Evolutionary conservation across 2,113 vertebrate genomes (phyloP), one percentile per base, ranked within the genome.

Genomic region (Cyphomyrus plagiostoma): DNA sequence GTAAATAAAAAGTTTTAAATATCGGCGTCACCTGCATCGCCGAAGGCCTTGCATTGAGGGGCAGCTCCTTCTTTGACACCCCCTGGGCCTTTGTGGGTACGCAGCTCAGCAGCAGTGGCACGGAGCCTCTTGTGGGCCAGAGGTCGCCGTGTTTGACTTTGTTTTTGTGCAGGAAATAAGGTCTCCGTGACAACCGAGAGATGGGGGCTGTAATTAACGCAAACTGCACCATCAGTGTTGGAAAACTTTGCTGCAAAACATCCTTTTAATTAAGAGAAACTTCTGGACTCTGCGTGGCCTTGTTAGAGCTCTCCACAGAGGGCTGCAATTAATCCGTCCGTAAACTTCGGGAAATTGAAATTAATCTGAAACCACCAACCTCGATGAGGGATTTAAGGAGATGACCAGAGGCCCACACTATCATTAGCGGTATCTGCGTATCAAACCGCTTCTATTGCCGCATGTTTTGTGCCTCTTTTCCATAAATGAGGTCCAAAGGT

Each of bases 221-320:
- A 87, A 56, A 80, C 66, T 87, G 6, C 70, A 82, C 21, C 89
- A 48, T 90, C 82, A 87, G 58, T 80, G 87, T 87, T 42, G 70
- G 35, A 90, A 90, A 48, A 52, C 23, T 66, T 80, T 30, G 5
- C 30, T 45, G 62, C 48, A 4, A 17, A 26, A 10, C n/a, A 48
- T 42, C 49, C 86, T 42, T 77, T 52, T 77, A 87, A 74, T 87
- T 87, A 89, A 49, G 48, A 74, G 45, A 87, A 35, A 87, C 86
- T 70, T 82, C 80, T 56, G 74, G 35, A 35, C 74, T 39, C 74
- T 42, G 35, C 49, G 1, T 8, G 46, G 48, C 74, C 74, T 42
- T 82, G 88, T 82, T 88, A 39, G 6, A 10, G 10, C 13, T 3
- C 42, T 89, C 30, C 2, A 10, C 70, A 39, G 48, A 46, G 19